Percentiles rank a stretch among this genome's conserved stretches.
Evolutionary conservation across 2,113 vertebrate species (phyloP).

Genomic region (Garra rufa): DNA sequence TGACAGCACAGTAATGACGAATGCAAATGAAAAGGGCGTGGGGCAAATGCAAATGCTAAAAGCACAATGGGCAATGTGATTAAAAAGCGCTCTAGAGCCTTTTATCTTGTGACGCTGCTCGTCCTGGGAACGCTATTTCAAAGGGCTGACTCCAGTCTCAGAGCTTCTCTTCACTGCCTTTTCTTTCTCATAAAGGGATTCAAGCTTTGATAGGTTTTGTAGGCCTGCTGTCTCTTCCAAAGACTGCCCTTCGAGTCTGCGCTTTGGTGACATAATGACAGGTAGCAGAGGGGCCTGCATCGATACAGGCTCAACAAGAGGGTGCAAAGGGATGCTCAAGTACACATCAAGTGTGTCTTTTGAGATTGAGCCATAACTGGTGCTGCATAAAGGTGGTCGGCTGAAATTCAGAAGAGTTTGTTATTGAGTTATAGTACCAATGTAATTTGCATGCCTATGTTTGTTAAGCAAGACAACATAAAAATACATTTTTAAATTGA

Average conservation of each 20-base stretch:
- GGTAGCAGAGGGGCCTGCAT: not conserved
- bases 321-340: not conserved
- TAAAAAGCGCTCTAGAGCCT: slow-evolving; percentile 67
- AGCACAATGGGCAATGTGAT: slow-evolving; percentile 73
- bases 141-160: slow-evolving; percentile 53
- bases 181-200: slow-evolving; percentile 49
- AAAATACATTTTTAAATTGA: too few species aligned
- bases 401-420: too few species aligned
- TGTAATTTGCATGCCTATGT: too few species aligned
- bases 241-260: not conserved
- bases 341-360: not conserved
- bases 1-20: slow-evolving; percentile 74
- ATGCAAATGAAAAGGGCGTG: slow-evolving; percentile 72
- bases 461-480: too few species aligned
- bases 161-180: slow-evolving; percentile 56
- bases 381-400: not conserved
- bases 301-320: slow-evolving; percentile 1
- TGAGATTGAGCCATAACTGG: not conserved
- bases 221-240: slow-evolving; percentile 46
- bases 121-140: slow-evolving; percentile 60
- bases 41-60: slow-evolving; percentile 69
- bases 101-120: slow-evolving; percentile 62
- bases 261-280: not conserved
- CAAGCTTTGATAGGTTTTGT: slow-evolving; percentile 65
- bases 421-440: too few species aligned